Conservation (phyloP, 2,113 vertebrate species). For the Globicephala melas region DNA sequence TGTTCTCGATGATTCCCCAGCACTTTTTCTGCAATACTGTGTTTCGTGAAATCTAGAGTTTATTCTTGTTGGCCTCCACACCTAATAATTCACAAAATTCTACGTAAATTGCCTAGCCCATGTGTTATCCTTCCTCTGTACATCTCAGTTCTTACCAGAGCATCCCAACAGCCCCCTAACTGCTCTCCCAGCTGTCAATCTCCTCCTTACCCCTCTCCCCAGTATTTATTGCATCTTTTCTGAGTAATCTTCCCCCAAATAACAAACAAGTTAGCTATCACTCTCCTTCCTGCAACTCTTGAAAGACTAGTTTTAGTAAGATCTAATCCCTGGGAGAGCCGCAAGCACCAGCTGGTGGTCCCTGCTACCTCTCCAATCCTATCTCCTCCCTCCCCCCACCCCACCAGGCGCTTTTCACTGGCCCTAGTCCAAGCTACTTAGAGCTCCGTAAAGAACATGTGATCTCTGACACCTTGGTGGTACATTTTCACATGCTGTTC, state of each 20-base stretch:
- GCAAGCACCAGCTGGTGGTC: no score
- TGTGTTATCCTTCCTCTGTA: neutral
- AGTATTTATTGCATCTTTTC: neutral
- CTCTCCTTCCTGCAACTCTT: neutral
- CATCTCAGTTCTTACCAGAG: neutral
- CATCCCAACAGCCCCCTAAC: neutral
- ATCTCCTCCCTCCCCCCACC: no score
- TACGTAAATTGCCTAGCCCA: neutral
- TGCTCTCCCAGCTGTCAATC: neutral
- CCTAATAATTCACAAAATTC: neutral
- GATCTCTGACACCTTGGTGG: neutral
- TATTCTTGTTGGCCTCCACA: neutral
- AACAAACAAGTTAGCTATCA: neutral
- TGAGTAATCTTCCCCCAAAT: neutral
- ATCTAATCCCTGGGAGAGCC: neutral
- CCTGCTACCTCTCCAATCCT: neutral
- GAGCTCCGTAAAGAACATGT: neutral
- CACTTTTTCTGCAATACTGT: neutral
- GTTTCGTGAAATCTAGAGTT: neutral
- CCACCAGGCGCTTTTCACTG: no score
- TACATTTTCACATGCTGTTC: neutral
- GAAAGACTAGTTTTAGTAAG: neutral
- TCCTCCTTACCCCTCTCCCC: neutral
- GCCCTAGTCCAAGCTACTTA: neutral
- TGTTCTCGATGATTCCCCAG: neutral